Base-by-base conservation (phyloP, 2,888 invertebrate species). In the Noctua fimbriata region DNA sequence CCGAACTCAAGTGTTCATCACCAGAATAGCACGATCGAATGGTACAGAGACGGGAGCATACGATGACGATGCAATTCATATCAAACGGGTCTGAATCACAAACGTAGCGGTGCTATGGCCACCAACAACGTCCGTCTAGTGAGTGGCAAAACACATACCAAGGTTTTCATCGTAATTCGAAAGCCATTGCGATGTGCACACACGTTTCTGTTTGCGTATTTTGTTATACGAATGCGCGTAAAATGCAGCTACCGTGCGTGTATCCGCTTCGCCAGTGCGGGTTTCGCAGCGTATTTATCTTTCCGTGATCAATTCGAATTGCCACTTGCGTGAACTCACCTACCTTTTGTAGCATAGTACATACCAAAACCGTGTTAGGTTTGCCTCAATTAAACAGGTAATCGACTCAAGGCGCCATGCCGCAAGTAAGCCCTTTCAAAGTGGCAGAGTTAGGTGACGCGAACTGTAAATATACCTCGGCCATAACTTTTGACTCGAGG, bases 111-210 rank as follows among this genome's bases (percentile, higher is more conserved):
- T 67, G n/a, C 9, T n/a, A n/a, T 44, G 18, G 41, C 44, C 44
- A 67, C 67, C 67, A 10, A n/a, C n/a, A 18, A 18, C n/a, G 44
- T 67, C 9, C 16, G 44, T 18, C 41, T 7, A 44, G n/a, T 67
- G 44, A 32, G 63, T 67, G 44, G 44, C n/a, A 44, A 44, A 67
- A 44, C 67, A 67, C 67, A 67, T n/a, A n/a, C 24, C 24, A n/a
- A 44, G 44, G 36, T 6, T 44, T 67, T 67, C 44, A n/a, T n/a
- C 44, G 67, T 44, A 44, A 44, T 67, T 67, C 67, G 44, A 44
- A 44, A 67, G 44, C 18, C n/a, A 67, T 67, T 66, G 66, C 66
- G 66, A 67, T n/a, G 18, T 44, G n/a, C 44, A 67, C 66, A 66
- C 67, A 67, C 67, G n/a, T 67, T 67, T 44, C 16, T 66, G 7